Conservation (phyloP, 2,113 vertebrate species). For the Anseranas semipalmata region DNA sequence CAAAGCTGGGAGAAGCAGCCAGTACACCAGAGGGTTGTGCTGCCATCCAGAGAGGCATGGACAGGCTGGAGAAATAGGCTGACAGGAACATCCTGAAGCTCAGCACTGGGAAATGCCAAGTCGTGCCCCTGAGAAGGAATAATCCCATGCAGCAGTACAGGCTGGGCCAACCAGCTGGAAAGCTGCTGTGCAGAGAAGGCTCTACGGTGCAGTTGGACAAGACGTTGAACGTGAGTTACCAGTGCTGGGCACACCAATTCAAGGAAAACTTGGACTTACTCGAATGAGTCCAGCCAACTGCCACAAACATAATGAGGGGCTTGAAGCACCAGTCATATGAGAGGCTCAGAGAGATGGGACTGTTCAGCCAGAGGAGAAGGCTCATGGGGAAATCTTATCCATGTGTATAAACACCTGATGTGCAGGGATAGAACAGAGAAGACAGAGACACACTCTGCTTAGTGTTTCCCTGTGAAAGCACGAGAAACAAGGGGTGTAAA, state of each 20-base stretch:
- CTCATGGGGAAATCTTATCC: background rate
- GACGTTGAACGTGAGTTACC: background rate
- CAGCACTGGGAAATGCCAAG: background rate
- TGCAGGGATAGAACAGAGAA: background rate
- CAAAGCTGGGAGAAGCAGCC: background rate
- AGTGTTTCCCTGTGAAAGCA: background rate
- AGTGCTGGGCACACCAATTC: background rate
- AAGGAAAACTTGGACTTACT: background rate
- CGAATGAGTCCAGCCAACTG: background rate
- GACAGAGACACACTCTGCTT: background rate
- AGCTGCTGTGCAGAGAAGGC: background rate
- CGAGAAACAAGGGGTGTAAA: background rate
- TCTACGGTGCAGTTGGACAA: background rate
- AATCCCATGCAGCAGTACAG: background rate
- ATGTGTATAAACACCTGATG: background rate
- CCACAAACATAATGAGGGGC: background rate
- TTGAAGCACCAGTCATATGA: background rate
- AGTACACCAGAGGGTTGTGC: too few species aligned
- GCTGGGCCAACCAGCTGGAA: background rate
- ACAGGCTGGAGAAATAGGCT: background rate
- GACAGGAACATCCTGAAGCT: background rate
- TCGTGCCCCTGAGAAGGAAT: background rate
- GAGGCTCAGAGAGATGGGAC: background rate
- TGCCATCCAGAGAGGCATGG: background rate
- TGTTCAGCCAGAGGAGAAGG: background rate